phyloP scores from a whole-genome alignment of 2,888 invertebrate genomes.

The Scelioninae gen. 1 region DNA sequence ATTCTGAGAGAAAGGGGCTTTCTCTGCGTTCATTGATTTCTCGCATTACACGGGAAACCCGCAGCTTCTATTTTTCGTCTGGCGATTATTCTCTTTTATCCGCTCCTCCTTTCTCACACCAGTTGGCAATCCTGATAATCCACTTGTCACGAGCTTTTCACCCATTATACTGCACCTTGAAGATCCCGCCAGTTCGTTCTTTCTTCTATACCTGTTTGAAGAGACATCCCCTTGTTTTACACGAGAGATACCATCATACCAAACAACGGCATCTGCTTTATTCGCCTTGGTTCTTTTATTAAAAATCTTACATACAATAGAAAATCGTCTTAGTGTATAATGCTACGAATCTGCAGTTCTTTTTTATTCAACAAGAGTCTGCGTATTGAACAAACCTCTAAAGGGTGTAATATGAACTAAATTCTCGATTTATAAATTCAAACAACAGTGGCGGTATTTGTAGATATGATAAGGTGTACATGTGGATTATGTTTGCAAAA shows the following conservation, averaged over 20 bases:
- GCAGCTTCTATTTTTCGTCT: conserved; percentile 66
- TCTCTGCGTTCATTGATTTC: conserved; percentile 65
- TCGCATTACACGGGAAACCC: conserved; percentile 62
- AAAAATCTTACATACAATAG: conserved; percentile 53
- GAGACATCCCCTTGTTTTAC: conserved; percentile 69
- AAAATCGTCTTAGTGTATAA: conserved; percentile 54
- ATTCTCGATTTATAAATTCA: too few species aligned
- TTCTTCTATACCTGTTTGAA: conserved; percentile 66
- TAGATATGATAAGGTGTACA: too few species aligned
- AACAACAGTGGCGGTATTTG: too few species aligned
- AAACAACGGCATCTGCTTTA: conserved; percentile 59
- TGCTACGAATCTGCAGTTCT: conserved; percentile 26
- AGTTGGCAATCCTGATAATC: conserved; percentile 66
- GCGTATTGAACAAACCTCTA: too few species aligned
- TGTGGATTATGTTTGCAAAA: too few species aligned
- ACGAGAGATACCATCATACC: conserved; percentile 64
- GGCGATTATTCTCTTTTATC: conserved; percentile 63
- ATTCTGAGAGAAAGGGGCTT: conserved; percentile 25
- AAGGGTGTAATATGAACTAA: too few species aligned
- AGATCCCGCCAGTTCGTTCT: conserved; percentile 61
- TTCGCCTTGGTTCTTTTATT: conserved; percentile 60
- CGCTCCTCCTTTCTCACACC: conserved; percentile 56
- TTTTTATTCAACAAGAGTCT: conserved; percentile 3
- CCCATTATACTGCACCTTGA: conserved; percentile 68
- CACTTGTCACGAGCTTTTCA: conserved; percentile 70